Evolutionary conservation across 2,888 invertebrate genomes (phyloP).

Genomic region (Agonopterix alstromeriana): DNA sequence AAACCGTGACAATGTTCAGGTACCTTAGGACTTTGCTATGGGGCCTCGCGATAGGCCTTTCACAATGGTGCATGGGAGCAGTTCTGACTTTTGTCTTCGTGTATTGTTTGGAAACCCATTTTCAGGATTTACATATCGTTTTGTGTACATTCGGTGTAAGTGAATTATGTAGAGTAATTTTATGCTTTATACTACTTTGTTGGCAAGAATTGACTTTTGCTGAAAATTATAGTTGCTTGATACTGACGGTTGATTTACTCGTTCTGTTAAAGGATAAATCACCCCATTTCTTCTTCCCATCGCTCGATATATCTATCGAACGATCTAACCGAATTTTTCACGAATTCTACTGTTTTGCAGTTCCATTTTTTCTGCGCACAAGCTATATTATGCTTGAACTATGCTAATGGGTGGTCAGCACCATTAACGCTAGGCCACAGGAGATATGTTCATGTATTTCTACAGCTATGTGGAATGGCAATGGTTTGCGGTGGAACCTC

Average conservation of each 20-base stretch:
- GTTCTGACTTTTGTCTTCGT: neutral
- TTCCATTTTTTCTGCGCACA: conserved; percentile 42
- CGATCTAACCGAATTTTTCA: too few relatives aligned
- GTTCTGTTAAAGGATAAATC: too few relatives aligned
- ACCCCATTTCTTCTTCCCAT: too few relatives aligned
- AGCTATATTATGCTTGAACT: conserved; percentile 39
- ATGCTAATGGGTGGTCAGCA: conserved; percentile 44
- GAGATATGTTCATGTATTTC: conserved; percentile 24
- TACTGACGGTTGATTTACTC: too few relatives aligned
- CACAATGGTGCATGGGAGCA: neutral
- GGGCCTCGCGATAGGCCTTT: too few relatives aligned
- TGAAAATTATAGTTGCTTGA: too few relatives aligned
- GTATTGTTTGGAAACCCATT: neutral
- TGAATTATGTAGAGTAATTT: neutral
- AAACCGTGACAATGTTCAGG: too few relatives aligned
- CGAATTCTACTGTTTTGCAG: conserved; percentile 19
- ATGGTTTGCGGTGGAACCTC: conserved; percentile 22
- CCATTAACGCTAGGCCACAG: conserved; percentile 32
- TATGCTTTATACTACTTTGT: too few relatives aligned
- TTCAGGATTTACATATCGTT: neutral
- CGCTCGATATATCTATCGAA: too few relatives aligned
- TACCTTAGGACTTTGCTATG: too few relatives aligned
- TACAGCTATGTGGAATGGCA: conserved; percentile 33
- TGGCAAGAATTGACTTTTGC: too few relatives aligned
- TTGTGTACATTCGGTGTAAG: neutral